A percentile compares a stretch with the other conserved stretches of the same genome.
Evolutionary conservation across 2,888 invertebrate genomes (phyloP).

Genomic region (Trachelus iudaicus): DNA sequence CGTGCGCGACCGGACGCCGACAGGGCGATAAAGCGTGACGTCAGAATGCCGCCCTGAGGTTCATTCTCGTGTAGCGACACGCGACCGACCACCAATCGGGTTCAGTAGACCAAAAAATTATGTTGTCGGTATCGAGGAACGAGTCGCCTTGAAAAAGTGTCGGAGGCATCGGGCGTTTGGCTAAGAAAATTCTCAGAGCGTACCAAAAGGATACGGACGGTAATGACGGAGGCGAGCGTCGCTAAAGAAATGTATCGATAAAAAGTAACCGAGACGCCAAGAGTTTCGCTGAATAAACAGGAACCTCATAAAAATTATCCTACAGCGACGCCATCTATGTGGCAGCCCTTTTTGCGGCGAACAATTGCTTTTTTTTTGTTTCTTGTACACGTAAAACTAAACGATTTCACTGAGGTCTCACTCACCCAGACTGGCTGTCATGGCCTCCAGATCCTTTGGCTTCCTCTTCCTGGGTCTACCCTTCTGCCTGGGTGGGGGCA

Average conservation of each 20-base stretch:
- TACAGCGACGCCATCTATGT: background rate
- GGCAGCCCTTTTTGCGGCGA: background rate
- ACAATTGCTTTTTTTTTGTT: background rate
- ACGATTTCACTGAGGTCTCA: conserved; percentile 25
- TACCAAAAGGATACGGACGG: background rate
- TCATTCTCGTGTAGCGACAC: conserved; percentile 12
- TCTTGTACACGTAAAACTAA: background rate
- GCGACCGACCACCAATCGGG: conserved; percentile 24
- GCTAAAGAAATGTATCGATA: background rate
- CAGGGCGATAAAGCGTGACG: conserved; percentile 13
- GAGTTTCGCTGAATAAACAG: conserved; percentile 1
- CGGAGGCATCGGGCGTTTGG: background rate
- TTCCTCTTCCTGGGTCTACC: conserved; percentile 93
- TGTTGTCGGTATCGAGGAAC: conserved; percentile 7
- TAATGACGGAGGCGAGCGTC: background rate
- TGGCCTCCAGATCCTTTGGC: conserved; percentile 88
- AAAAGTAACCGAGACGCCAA: background rate
- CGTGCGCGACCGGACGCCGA: conserved; percentile 13
- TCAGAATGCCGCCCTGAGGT: conserved; percentile 11
- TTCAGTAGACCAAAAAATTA: conserved; percentile 22
- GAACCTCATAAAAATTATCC: conserved; percentile 6
- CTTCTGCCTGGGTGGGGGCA: conserved; percentile 82
- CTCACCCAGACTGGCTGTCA: conserved; percentile 89
- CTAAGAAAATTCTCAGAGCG: background rate
- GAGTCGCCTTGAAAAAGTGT: background rate